Evolutionary conservation across 2,888 invertebrate species (phyloP).

Genomic region (Syritta pipiens): DNA sequence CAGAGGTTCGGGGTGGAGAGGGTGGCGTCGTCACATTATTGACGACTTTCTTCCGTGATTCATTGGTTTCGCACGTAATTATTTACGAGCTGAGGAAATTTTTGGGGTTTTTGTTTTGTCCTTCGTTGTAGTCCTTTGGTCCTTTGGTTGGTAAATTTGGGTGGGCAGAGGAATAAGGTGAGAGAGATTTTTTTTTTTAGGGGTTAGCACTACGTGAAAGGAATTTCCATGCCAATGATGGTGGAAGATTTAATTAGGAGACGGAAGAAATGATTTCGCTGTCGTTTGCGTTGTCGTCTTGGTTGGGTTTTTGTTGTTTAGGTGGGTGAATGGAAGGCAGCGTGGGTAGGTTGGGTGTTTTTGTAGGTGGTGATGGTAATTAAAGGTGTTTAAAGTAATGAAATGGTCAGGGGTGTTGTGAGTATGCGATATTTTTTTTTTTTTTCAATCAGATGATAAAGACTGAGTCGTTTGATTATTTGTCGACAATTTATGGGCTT

Average conservation of each 20-base stretch:
- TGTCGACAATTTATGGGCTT: too few species aligned
- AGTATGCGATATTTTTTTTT: too few species aligned
- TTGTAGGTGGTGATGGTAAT: too few species aligned
- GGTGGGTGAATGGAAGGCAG: neutral
- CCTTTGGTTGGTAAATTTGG: neutral
- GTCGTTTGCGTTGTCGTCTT: conserved; percentile 6
- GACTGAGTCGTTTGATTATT: too few species aligned
- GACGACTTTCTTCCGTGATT: conserved; percentile 65
- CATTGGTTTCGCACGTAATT: conserved; percentile 68
- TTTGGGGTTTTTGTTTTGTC: neutral
- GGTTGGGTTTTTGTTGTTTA: neutral
- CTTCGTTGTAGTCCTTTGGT: neutral
- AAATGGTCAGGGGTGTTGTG: too few species aligned
- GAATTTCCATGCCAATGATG: neutral
- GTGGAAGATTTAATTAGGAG: conserved; percentile 45
- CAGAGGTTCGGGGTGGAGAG: neutral
- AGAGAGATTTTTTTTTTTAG: too few species aligned
- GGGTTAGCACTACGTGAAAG: neutral
- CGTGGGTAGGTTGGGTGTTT: neutral
- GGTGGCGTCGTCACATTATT: conserved; percentile 6
- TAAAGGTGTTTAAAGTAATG: too few species aligned
- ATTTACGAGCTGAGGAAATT: conserved; percentile 41
- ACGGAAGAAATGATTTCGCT: conserved; percentile 8
- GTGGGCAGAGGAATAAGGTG: too few species aligned
- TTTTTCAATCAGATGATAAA: too few species aligned